A percentile compares a stretch with the other conserved stretches of the same genome.
phyloP scores from a whole-genome alignment of 2,797 vertebrate species.

The Diplodus puntazzo region DNA sequence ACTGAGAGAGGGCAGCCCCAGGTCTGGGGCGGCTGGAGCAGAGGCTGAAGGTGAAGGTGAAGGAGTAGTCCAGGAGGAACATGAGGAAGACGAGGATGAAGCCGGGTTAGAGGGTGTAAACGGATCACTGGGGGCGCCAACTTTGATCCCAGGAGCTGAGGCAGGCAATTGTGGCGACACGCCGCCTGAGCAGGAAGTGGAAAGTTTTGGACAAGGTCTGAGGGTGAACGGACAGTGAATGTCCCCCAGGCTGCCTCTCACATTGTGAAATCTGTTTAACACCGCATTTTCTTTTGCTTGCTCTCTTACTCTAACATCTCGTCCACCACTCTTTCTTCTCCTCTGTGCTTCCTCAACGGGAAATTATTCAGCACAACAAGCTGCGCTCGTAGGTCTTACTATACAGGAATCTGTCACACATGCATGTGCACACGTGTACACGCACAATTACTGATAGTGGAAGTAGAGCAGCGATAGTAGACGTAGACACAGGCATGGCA shows the following conservation, averaged over 20 bases:
- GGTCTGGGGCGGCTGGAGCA: constrained; percentile 51
- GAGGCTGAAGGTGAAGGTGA: constrained; percentile 77
- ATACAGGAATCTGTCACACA: constrained; percentile 69
- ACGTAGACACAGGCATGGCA: constrained; percentile 83
- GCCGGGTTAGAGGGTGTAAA: constrained; percentile 72
- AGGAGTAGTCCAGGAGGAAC: constrained; percentile 70
- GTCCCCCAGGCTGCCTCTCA: constrained; percentile 62
- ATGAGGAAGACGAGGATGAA: constrained; percentile 84
- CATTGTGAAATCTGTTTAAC: constrained; percentile 71
- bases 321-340: constrained; percentile 62
- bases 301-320: constrained; percentile 69
- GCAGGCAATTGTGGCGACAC: constrained; percentile 59
- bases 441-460: constrained; percentile 51
- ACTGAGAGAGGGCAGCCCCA: constrained; percentile 77
- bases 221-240: constrained; percentile 87
- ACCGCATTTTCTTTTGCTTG: constrained; percentile 69
- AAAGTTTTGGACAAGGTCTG: constrained; percentile 83
- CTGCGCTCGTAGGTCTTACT: constrained; percentile 71
- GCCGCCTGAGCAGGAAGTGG: constrained; percentile 77
- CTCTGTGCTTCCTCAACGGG: constrained; percentile 74
- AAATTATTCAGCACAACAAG: constrained; percentile 68
- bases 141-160: constrained; percentile 75
- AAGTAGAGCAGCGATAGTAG: constrained; percentile 54
- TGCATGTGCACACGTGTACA: constrained; percentile 71
- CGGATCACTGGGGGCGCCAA: constrained; percentile 68